phyloP scores from a whole-genome alignment of 2,888 invertebrate species.

The Himalopsyche japonica region DNA sequence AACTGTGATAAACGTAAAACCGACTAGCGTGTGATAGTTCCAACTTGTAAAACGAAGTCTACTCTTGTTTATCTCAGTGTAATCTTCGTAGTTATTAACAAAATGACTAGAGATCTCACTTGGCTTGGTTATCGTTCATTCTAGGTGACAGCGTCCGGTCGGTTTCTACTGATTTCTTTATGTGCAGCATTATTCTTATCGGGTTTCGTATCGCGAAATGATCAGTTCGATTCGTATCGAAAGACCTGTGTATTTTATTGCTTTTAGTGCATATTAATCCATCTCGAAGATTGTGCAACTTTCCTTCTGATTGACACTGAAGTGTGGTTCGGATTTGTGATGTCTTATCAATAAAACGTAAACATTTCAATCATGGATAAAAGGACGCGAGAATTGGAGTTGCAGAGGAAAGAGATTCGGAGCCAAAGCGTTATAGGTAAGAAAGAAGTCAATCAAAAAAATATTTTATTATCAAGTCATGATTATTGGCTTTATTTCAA shows the following conservation, averaged over 20 bases:
- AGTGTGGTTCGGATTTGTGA: slow-evolving; percentile 11
- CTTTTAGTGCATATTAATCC: neutral
- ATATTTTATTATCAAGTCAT: neutral
- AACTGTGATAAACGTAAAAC: neutral
- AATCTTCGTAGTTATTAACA: neutral
- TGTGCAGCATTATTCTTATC: neutral
- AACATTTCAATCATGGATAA: slow-evolving; percentile 32
- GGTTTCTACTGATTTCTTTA: neutral
- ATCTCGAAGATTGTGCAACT: neutral
- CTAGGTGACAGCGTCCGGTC: neutral
- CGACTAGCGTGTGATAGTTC: neutral
- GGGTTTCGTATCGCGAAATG: neutral
- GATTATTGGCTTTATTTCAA: neutral
- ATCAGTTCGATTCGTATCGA: neutral
- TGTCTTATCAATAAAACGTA: slow-evolving; percentile 1
- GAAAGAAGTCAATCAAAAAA: neutral
- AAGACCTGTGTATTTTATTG: neutral
- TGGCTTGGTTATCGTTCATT: neutral
- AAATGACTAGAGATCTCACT: neutral
- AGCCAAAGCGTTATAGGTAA: slow-evolving; percentile 38
- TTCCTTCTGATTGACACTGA: slow-evolving; percentile 12
- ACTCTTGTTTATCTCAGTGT: neutral
- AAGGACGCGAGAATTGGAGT: slow-evolving; percentile 31
- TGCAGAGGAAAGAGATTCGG: slow-evolving; percentile 32
- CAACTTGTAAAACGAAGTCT: neutral